A percentile compares a stretch with the other conserved stretches of the same genome.
phyloP scores from a whole-genome alignment of 2,797 vertebrate genomes.

The Triplophysa bombifrons region DNA sequence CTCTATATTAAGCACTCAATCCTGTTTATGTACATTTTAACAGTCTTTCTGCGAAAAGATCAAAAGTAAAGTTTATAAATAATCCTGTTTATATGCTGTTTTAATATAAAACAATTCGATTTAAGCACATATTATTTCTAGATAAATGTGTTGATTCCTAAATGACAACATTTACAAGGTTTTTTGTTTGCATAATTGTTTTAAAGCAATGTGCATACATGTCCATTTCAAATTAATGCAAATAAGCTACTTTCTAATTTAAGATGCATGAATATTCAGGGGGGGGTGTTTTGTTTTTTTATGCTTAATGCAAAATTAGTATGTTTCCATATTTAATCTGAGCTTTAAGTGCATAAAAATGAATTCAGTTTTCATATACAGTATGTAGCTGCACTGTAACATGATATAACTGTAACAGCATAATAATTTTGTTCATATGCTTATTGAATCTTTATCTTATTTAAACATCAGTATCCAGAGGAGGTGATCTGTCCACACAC shows the following conservation, averaged over 20 bases:
- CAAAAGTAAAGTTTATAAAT: constrained; percentile 26
- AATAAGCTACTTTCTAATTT: background rate
- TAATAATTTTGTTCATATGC: background rate
- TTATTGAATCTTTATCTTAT: background rate
- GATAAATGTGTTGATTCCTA: background rate
- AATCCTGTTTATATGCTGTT: constrained; percentile 64
- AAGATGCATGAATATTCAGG: background rate
- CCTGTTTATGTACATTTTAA: constrained; percentile 30
- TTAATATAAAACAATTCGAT: constrained; percentile 79
- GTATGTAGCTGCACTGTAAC: background rate
- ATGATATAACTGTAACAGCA: background rate
- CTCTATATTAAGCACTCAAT: constrained; percentile 28
- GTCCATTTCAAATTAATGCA: background rate
- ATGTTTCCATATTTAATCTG: background rate
- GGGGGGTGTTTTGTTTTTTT: background rate
- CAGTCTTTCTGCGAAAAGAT: constrained; percentile 12
- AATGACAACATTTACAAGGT: no score
- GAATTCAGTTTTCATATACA: background rate
- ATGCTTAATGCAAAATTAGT: background rate
- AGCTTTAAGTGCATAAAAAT: constrained; percentile 10
- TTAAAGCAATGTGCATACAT: background rate
- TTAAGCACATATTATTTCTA: constrained; percentile 12
- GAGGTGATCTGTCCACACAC: constrained; percentile 75
- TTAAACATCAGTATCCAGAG: constrained; percentile 76
- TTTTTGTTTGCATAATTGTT: constrained; percentile 1